phyloP scores from a whole-genome alignment of 2,888 invertebrate genomes.

The Ichneumon xanthorius region DNA sequence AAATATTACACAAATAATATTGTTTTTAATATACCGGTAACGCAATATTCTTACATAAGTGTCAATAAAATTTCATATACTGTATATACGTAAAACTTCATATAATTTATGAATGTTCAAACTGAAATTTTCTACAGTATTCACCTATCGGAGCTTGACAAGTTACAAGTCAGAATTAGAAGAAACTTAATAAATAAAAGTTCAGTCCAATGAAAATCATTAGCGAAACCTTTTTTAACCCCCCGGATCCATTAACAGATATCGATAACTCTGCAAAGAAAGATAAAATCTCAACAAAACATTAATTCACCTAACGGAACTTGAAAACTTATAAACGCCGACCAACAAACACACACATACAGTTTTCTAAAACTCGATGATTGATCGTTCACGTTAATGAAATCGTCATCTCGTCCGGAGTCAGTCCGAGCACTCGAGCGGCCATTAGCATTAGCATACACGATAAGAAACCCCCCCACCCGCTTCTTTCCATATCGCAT shows the following conservation, averaged over 20 bases:
- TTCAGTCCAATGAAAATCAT: neutral
- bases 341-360: neutral
- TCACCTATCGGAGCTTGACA: too few species aligned
- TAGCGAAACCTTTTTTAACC: neutral
- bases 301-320: neutral
- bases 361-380: slow-evolving; percentile 8
- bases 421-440: neutral
- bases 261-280: neutral
- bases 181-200: too few species aligned
- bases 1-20: too few species aligned
- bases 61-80: too few species aligned
- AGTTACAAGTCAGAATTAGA: too few species aligned
- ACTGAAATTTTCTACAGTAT: too few species aligned
- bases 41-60: too few species aligned
- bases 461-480: slow-evolving; percentile 8
- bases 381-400: slow-evolving; percentile 29
- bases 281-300: neutral
- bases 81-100: too few species aligned
- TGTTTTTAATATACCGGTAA: too few species aligned
- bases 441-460: slow-evolving; percentile 43
- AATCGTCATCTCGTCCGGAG: slow-evolving; percentile 11
- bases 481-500: neutral
- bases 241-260: neutral
- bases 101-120: too few species aligned
- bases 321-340: neutral